Base-by-base conservation (phyloP, 2,113 vertebrate species). In the Fukomys damarensis region DNA sequence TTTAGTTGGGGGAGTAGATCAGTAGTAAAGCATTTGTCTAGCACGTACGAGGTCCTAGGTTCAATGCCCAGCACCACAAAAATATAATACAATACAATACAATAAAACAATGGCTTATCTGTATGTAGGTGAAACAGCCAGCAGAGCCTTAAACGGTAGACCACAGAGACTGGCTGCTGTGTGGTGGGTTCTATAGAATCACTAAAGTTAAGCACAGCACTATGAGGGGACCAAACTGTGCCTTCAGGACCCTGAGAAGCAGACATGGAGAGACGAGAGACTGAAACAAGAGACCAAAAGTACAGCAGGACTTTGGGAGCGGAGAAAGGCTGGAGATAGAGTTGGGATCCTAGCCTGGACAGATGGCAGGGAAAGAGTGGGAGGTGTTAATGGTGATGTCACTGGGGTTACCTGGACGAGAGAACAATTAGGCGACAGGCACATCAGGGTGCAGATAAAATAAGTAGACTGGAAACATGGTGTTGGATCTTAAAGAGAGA, bases 401-500 rank as follows among this genome's bases (percentile, higher is more conserved):
- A n/a, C 16, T 4, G 30, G 54, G 30, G n/a, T 56, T n/a, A 26
- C 2, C 63, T 83, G 86, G n/a, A 32, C 52, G 30, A 28, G 46
- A 2, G 46, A 19, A 46, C 56, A 61, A 4, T 59, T 24, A 20
- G 7, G 11, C 38, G 17, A 81, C 38, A 89, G 20, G 19, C n/a
- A 17, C 14, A 30, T 59, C 26, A 79, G 32, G 32, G 46, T 3
- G 6, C 52, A 46, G 43, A 13, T 5, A n/a, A 16, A 87, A 70
- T 4, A 56, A 26, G 7, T 26, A 80, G 20, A 19, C 32, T 81
- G 43, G 59, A 52, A 96, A 70, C 13, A 61, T 0, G 32, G 79
- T 58, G 28, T 17, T 66, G 58, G 80, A 85, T 66, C 79, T 91
- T 43, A 84, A 70, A 41, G 12, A 58, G 43, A 95, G n/a, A 85